A percentile compares a stretch with the other conserved stretches of the same genome.
These are phyloP conservation scores for Argyrosomus regius DNA, from an alignment of 2,797 vertebrate genomes.

Conservation along the genomic window DNA sequence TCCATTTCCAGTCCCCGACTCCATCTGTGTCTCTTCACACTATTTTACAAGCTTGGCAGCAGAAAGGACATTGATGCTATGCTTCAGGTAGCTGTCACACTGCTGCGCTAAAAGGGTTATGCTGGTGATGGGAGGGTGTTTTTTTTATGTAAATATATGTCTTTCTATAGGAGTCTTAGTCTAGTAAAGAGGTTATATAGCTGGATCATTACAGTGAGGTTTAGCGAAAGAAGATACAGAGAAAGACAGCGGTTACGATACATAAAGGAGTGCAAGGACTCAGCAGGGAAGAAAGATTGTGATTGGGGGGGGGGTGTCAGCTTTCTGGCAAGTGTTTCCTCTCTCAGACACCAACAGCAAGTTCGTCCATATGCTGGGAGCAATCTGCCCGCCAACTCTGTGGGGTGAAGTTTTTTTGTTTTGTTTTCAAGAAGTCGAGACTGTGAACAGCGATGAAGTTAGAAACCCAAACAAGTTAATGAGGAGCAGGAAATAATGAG, in stretches of 20 bases:
- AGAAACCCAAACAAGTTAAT: conserved; percentile 75
- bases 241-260: background rate
- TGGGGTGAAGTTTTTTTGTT: conserved; percentile 37
- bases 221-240: background rate
- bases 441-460: conserved; percentile 55
- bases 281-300: background rate
- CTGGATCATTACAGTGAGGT: background rate
- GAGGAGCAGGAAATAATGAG: conserved; percentile 69
- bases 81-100: conserved; percentile 44
- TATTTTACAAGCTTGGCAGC: conserved; percentile 31
- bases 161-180: background rate
- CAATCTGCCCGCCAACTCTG: conserved; percentile 41
- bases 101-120: conserved; percentile 27
- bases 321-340: conserved; percentile 25
- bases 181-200: background rate
- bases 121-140: conserved; percentile 10
- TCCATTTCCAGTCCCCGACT: conserved; percentile 21
- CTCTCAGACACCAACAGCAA: conserved; percentile 40
- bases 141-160: conserved; percentile 32
- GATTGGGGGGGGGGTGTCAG: background rate
- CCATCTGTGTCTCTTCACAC: conserved; percentile 16
- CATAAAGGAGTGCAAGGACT: conserved; percentile 4
- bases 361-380: conserved; percentile 41
- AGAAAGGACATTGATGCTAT: conserved; percentile 21
- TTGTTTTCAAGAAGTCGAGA: conserved; percentile 37